Conservation (phyloP, 1,140 invertebrate species). For the Anthonomus grandis region DNA sequence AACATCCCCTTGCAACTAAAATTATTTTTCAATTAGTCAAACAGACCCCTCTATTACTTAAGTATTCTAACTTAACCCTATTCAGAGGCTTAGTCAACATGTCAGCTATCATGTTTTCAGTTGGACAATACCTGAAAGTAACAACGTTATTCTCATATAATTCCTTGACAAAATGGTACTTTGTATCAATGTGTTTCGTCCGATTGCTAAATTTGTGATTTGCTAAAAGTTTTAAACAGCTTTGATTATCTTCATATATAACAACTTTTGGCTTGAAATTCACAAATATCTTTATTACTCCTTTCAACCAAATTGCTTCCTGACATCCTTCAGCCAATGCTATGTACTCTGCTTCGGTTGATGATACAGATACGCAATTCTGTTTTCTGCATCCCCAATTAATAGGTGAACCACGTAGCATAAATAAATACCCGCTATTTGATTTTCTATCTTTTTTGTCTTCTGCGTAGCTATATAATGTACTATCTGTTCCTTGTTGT, state of each 20-base stretch:
- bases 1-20: constrained; percentile 6
- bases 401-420: constrained; percentile 32
- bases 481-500: neutral
- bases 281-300: constrained; percentile 1
- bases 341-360: constrained; percentile 46
- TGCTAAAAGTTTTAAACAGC: constrained; percentile 7
- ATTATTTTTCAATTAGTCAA: neutral
- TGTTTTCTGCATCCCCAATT: constrained; percentile 44
- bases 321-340: constrained; percentile 34
- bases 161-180: constrained; percentile 15
- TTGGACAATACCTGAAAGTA: constrained; percentile 9
- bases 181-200: constrained; percentile 12
- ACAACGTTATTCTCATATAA: constrained; percentile 5
- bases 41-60: constrained; percentile 4
- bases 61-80: constrained; percentile 10
- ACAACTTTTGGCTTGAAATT: neutral
- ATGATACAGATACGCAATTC: constrained; percentile 38
- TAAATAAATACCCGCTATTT: constrained; percentile 43
- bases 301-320: constrained; percentile 24
- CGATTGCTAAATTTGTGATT: constrained; percentile 5
- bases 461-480: constrained; percentile 16
- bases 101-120: constrained; percentile 2
- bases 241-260: constrained; percentile 18
- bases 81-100: constrained; percentile 16
- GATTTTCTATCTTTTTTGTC: constrained; percentile 36